Percentiles rank a stretch among this genome's conserved stretches.
phyloP scores from a whole-genome alignment of 2,888 invertebrate species.

The Phengaris alcon region DNA sequence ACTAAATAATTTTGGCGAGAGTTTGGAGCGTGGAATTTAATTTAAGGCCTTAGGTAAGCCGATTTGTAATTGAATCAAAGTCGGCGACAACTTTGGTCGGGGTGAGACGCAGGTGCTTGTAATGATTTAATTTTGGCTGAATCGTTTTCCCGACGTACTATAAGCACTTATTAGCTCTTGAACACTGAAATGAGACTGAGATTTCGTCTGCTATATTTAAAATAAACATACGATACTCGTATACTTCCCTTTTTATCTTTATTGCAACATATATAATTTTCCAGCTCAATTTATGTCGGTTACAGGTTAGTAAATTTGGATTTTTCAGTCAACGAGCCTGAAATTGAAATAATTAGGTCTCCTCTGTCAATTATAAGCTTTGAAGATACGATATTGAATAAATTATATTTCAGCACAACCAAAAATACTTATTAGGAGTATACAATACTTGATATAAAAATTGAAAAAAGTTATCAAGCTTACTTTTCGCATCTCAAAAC shows the following conservation, averaged over 20 bases:
- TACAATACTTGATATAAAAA: background rate
- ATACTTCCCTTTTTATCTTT: slow-evolving; percentile 23
- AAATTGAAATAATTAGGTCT: background rate
- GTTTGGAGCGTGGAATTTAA: slow-evolving; percentile 37
- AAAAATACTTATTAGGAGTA: background rate
- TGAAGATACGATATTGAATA: background rate
- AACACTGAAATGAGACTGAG: slow-evolving; percentile 52
- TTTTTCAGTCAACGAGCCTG: background rate
- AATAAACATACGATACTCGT: slow-evolving; percentile 20
- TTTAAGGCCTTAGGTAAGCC: slow-evolving; percentile 43
- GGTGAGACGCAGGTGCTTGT: slow-evolving; percentile 59
- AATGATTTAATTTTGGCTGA: slow-evolving; percentile 69
- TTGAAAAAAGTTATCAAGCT: background rate
- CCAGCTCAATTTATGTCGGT: slow-evolving; percentile 9
- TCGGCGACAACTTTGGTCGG: slow-evolving; percentile 44
- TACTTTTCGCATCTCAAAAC: background rate
- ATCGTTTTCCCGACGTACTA: slow-evolving; percentile 48
- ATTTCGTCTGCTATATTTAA: slow-evolving; percentile 43
- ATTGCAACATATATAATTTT: slow-evolving; percentile 10
- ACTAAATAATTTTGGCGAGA: background rate
- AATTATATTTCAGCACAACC: background rate
- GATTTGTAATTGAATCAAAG: slow-evolving; percentile 48
- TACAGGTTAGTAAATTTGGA: background rate
- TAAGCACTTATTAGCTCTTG: slow-evolving; percentile 51
- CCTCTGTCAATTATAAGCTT: slow-evolving; percentile 2